Evolutionary conservation across 2,888 invertebrate species (phyloP).

Genomic region (Heliconius aoede): DNA sequence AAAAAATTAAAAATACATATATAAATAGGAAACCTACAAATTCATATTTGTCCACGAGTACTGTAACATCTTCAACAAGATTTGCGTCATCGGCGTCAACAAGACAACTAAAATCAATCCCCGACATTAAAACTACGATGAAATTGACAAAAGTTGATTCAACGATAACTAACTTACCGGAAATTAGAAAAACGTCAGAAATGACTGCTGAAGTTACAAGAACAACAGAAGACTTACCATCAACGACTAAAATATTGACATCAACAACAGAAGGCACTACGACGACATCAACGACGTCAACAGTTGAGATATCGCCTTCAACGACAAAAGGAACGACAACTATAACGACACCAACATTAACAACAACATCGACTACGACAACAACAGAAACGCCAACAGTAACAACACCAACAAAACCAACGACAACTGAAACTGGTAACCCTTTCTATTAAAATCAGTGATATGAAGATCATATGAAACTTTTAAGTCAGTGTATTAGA

Average conservation of each 20-base stretch:
- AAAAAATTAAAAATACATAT: background rate
- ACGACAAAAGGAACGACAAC: slow-evolving; percentile 26
- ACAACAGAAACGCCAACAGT: slow-evolving; percentile 18
- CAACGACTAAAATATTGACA: background rate
- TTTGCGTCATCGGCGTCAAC: background rate
- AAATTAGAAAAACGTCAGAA: background rate
- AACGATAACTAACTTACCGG: background rate
- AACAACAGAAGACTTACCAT: background rate
- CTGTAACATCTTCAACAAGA: background rate
- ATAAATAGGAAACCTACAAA: background rate
- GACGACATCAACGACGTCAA: slow-evolving; percentile 4
- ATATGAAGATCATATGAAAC: background rate
- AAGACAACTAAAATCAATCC: background rate
- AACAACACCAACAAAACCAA: slow-evolving; percentile 10
- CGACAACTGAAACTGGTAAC: slow-evolving; percentile 33
- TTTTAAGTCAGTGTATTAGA: background rate
- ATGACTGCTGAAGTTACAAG: background rate
- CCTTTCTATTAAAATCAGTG: slow-evolving; percentile 37
- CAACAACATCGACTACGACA: slow-evolving; percentile 16
- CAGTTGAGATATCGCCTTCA: slow-evolving; percentile 19
- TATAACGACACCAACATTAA: slow-evolving; percentile 24
- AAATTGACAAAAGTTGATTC: background rate
- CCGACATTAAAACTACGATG: background rate
- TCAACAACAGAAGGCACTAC: background rate
- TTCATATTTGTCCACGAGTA: background rate